A percentile compares a stretch with the other conserved stretches of the same genome.
Evolutionary conservation across 2,888 invertebrate species (phyloP).

Genomic region (Neuroscelio doddi): DNA sequence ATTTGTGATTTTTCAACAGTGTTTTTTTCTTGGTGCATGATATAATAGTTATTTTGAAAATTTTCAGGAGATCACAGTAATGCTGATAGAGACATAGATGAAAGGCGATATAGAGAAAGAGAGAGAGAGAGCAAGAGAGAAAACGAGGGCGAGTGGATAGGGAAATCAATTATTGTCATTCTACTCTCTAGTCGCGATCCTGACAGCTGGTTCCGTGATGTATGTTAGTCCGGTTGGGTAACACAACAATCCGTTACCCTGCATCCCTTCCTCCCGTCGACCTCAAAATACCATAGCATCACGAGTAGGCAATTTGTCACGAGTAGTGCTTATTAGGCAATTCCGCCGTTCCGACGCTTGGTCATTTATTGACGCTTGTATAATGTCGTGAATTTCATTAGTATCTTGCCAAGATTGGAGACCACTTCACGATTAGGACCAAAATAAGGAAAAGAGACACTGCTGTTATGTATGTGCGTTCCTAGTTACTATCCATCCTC

Average conservation of each 20-base stretch:
- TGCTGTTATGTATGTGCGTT: slow-evolving; percentile 8
- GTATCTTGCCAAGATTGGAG: slow-evolving; percentile 55
- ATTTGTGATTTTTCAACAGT: too few species aligned
- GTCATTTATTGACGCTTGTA: slow-evolving; percentile 67
- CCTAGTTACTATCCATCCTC: slow-evolving; percentile 33
- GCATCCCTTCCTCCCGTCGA: slow-evolving; percentile 46
- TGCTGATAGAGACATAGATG: slow-evolving; percentile 12
- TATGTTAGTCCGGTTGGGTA: slow-evolving; percentile 58
- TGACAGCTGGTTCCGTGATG: slow-evolving; percentile 66
- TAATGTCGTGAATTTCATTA: slow-evolving; percentile 64
- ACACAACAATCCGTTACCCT: slow-evolving; percentile 67
- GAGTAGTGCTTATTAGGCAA: slow-evolving; percentile 70
- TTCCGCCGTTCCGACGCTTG: slow-evolving; percentile 61
- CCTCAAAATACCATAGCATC: slow-evolving; percentile 67
- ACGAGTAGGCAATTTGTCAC: slow-evolving; percentile 69
- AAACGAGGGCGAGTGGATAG: slow-evolving; percentile 48
- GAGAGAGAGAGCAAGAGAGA: slow-evolving; percentile 29
- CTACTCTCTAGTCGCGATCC: slow-evolving; percentile 63
- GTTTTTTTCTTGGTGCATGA: too few species aligned
- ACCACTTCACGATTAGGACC: slow-evolving; percentile 30
- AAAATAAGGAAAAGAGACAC: slow-evolving; percentile 29
- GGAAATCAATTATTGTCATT: slow-evolving; percentile 70
- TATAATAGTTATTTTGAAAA: slow-evolving; percentile 22
- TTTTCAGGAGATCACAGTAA: slow-evolving; percentile 30
- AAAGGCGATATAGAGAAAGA: slow-evolving; percentile 8